A percentile compares a stretch with the other conserved stretches of the same genome.
Conservation (phyloP, 2,113 vertebrate species). For the Embiotoca jacksoni region DNA sequence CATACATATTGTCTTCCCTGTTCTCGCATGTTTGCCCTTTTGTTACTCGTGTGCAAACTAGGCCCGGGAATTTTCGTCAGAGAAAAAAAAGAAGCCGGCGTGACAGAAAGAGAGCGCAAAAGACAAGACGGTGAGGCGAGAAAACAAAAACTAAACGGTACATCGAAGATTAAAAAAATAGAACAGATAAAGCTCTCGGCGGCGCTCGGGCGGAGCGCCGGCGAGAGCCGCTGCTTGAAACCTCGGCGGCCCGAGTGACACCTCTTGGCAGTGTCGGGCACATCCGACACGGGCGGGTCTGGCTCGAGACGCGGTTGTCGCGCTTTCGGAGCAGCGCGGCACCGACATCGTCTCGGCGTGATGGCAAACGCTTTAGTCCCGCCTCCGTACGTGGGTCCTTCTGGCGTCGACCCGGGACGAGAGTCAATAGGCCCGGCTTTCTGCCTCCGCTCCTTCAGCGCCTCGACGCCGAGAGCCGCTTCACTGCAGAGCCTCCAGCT, state of each 20-base stretch:
- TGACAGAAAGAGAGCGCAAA: not conserved
- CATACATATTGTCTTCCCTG: not conserved
- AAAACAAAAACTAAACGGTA: not conserved
- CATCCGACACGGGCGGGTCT: slow-evolving; percentile 19
- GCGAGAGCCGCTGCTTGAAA: slow-evolving; percentile 19
- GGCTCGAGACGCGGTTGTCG: not conserved
- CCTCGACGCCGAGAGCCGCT: slow-evolving; percentile 53
- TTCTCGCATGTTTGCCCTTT: slow-evolving; percentile 6
- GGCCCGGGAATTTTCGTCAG: not conserved
- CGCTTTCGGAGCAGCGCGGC: not conserved
- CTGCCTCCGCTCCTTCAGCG: slow-evolving; percentile 64
- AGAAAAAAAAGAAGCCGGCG: no score
- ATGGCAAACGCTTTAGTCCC: slow-evolving; percentile 34
- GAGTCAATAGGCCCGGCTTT: slow-evolving; percentile 66
- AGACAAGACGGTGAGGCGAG: not conserved
- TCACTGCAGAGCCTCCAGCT: slow-evolving; percentile 72
- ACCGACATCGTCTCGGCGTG: not conserved
- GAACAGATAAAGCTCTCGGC: not conserved
- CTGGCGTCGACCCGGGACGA: slow-evolving; percentile 48
- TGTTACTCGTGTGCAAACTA: not conserved
- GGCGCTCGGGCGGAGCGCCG: not conserved
- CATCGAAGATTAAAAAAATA: not conserved
- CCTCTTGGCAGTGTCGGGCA: slow-evolving; percentile 5
- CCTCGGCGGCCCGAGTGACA: slow-evolving; percentile 11
- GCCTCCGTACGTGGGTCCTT: slow-evolving; percentile 45